These are phyloP conservation scores for Coelinius sp. DNA, from an alignment of 2,888 invertebrate genomes.

Conservation along the genomic window DNA sequence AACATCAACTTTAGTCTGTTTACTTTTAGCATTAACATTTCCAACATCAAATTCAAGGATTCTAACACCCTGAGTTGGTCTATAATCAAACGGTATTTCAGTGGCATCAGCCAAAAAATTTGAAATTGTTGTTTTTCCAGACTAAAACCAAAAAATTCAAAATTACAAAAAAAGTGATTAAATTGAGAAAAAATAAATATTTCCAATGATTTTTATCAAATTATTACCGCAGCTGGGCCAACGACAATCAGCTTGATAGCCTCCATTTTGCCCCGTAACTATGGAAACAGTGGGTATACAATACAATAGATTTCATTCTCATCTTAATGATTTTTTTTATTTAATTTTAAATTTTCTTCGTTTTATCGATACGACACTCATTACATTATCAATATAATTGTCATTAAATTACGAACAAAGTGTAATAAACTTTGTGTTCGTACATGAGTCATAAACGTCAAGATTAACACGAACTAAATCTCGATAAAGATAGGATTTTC, in stretches of 20 bases:
- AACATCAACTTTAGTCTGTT: constrained; percentile 77
- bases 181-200: constrained; percentile 10
- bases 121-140: constrained; percentile 80
- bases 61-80: constrained; percentile 81
- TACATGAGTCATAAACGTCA: not conserved
- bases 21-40: constrained; percentile 75
- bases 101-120: constrained; percentile 82
- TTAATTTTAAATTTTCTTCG: not conserved
- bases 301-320: not conserved
- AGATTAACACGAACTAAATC: not conserved
- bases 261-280: constrained; percentile 46
- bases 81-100: constrained; percentile 76
- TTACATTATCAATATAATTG: constrained; percentile 18
- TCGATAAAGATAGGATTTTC: not conserved
- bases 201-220: constrained; percentile 26
- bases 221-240: constrained; percentile 74
- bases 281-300: constrained; percentile 30
- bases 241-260: constrained; percentile 75
- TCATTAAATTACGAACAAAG: constrained; percentile 11
- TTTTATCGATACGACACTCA: constrained; percentile 4
- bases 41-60: constrained; percentile 84
- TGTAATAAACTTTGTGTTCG: not conserved
- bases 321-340: not conserved
- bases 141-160: constrained; percentile 71
- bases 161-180: not conserved